phyloP scores from a whole-genome alignment of 1,140 invertebrate genomes.

The Solen grandis region DNA sequence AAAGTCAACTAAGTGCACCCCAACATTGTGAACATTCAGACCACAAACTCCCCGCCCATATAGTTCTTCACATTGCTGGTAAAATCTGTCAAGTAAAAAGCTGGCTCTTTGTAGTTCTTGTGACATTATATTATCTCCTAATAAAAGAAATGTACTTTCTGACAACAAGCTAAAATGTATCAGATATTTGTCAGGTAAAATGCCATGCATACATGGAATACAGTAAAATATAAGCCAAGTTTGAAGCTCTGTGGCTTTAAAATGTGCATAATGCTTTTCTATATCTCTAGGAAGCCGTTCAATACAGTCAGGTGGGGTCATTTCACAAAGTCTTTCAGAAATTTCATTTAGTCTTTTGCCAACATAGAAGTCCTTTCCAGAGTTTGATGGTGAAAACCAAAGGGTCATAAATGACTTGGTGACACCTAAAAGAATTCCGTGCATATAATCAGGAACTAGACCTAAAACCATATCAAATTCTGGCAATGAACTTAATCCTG shows the following conservation, averaged over 20 bases:
- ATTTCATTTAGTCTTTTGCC: constrained; percentile 13
- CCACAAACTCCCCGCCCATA: neutral
- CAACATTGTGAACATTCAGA: constrained; percentile 30
- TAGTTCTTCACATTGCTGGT: neutral
- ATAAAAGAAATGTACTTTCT: constrained; percentile 11
- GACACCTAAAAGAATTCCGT: constrained; percentile 19
- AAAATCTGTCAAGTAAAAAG: neutral
- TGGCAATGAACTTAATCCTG: constrained; percentile 2
- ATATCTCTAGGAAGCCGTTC: constrained; percentile 11
- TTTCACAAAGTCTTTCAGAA: constrained; percentile 5
- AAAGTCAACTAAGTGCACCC: constrained; percentile 11
- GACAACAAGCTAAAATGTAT: constrained; percentile 20
- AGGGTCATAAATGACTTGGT: constrained; percentile 1
- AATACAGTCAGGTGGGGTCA: constrained; percentile 1
- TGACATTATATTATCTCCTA: constrained; percentile 17
- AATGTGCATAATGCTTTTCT: constrained; percentile 15
- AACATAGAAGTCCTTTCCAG: constrained; percentile 7
- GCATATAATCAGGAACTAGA: constrained; percentile 24
- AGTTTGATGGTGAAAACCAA: constrained; percentile 13
- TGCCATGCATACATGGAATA: constrained; percentile 27
- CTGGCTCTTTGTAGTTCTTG: constrained; percentile 6
- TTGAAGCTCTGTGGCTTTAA: constrained; percentile 22
- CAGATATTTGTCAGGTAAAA: constrained; percentile 4
- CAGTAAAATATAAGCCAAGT: constrained; percentile 9
- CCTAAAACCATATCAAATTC: neutral